These are phyloP conservation scores for Serinus canaria DNA, from an alignment of 2,113 vertebrate species.

Conservation along the genomic window DNA sequence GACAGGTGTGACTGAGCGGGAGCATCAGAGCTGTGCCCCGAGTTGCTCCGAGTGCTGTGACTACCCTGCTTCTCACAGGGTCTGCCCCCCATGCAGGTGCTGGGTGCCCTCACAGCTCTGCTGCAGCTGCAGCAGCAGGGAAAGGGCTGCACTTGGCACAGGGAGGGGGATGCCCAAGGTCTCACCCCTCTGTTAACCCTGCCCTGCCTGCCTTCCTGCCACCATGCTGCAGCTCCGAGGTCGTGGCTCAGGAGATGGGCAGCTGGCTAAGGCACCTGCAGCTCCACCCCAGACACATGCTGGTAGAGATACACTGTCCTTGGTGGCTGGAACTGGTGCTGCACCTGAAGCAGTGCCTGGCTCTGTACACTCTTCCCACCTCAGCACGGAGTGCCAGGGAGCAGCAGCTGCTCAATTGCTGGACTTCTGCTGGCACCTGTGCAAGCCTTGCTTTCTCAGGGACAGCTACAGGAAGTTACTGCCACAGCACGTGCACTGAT, in stretches of 20 bases:
- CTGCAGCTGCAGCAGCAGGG: not conserved
- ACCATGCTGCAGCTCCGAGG: accelerated
- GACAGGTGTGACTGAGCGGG: not conserved
- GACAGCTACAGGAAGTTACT: not conserved
- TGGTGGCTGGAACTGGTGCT: not conserved
- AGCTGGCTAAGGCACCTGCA: not conserved
- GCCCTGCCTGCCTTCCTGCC: not conserved
- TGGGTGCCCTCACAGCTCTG: not conserved
- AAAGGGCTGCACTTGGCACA: not conserved
- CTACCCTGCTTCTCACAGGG: accelerated
- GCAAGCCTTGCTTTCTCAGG: not conserved
- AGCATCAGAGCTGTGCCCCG: accelerated
- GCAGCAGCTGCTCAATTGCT: not conserved
- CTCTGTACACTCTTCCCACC: accelerated
- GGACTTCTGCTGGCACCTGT: not conserved
- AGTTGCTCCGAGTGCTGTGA: not conserved
- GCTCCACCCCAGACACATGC: not conserved
- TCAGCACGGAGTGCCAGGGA: not conserved
- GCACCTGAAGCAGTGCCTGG: not conserved
- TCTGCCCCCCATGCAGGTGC: accelerated
- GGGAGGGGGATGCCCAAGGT: not conserved
- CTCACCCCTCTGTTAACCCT: not conserved
- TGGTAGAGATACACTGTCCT: not conserved
- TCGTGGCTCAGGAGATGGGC: not conserved
- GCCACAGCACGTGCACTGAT: not conserved